Evolutionary conservation across 2,888 invertebrate genomes (phyloP), one percentile per base, ranked within the genome.

Genomic region (Pinctada fucata): DNA sequence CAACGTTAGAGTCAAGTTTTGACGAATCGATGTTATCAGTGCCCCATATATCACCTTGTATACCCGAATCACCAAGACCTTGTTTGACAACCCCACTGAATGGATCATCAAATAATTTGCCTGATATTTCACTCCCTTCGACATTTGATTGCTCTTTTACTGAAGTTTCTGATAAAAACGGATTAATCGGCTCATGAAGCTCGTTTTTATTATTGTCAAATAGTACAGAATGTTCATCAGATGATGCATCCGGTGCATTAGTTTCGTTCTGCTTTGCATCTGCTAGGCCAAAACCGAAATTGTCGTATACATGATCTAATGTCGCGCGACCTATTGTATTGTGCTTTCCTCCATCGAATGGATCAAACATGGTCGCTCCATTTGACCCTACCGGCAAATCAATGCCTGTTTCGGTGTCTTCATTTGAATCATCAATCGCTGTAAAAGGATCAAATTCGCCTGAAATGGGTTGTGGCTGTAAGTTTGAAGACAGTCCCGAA

Each of bases 271-370:
- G 45, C 50, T 65, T 50, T 6, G 74, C 50, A 72, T 78, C 73
- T 50, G 73, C n/a, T 13, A 73, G 67, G 49, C 80, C 77, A 68
- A 80, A 80, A n/a, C 78, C 80, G 49, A 80, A 72, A 64, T 80
- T 80, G 63, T 80, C 80, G 75, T 80, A 80, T 5, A 78, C 80
- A 47, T 78, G 75, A 48, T 69, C 13, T 45, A 74, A 52, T 47
- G 49, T 51, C 51, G 67, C 13, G 8, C 51, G 58, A n/a, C 51
- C 72, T 52, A 74, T 50, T 16, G 74, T 74, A 45, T 74, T 74
- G 31, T 74, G 50, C 50, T 74, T 74, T 5, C 74, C 50, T 31
- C 74, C 74, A 66, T 74, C 50, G 31, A 74, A 74, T 66, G 74
- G 74, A 50, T 74, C 74, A 67, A 74, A 74, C 45, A 74, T 66